phyloP scores from a whole-genome alignment of 2,888 invertebrate species.

The Nomada lathburiana region DNA sequence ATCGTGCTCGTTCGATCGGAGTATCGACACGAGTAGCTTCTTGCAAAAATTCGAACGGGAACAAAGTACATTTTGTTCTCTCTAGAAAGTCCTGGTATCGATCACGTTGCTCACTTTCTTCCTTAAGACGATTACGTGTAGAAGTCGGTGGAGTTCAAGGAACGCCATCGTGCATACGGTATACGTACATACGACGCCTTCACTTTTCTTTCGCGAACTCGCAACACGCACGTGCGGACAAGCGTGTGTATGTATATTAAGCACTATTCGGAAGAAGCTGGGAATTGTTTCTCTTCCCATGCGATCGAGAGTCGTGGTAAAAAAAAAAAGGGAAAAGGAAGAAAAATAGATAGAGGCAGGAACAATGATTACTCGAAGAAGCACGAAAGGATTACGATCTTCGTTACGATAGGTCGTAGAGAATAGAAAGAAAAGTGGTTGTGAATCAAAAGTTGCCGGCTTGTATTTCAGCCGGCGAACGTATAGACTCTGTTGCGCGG shows the following conservation, averaged over 20 bases:
- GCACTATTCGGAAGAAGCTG: constrained; percentile 41
- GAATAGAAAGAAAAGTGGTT: neutral
- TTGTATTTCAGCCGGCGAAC: neutral
- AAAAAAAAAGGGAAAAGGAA: neutral
- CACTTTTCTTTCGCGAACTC: constrained; percentile 52
- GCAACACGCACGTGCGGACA: constrained; percentile 1
- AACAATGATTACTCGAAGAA: constrained; percentile 20
- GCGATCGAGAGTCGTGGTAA: constrained; percentile 14
- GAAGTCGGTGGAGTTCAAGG: constrained; percentile 58
- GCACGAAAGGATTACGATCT: constrained; percentile 13
- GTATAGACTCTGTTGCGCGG: neutral
- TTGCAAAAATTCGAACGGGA: constrained; percentile 21
- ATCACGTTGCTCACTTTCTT: constrained; percentile 69
- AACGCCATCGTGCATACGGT: constrained; percentile 49
- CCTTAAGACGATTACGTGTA: constrained; percentile 65
- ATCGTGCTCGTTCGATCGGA: neutral
- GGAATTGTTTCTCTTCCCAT: constrained; percentile 45
- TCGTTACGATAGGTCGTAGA: neutral
- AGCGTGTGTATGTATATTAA: constrained; percentile 22
- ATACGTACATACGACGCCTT: constrained; percentile 33
- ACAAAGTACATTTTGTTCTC: constrained; percentile 40
- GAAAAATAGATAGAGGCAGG: neutral
- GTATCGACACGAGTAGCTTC: neutral
- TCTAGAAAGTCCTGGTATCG: constrained; percentile 65
- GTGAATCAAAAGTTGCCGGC: constrained; percentile 1